phyloP scores from a whole-genome alignment of 2,113 vertebrate genomes.

The Mesocricetus auratus region DNA sequence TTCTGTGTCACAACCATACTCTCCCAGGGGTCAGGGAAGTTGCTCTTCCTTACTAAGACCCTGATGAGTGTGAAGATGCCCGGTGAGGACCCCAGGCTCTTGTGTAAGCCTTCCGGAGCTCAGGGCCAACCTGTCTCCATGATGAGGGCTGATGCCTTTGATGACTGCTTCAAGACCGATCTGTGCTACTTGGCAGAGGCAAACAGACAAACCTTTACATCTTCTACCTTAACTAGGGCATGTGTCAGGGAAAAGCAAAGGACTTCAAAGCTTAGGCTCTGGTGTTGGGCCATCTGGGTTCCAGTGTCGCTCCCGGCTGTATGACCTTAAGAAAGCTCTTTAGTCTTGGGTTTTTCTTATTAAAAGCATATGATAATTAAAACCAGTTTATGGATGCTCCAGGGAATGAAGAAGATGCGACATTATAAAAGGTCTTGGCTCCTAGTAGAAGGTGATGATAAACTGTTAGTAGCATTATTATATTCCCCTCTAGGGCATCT shows the following conservation, averaged over 20 bases:
- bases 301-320: not conserved
- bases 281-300: not conserved
- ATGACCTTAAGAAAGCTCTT: not conserved
- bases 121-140: not conserved
- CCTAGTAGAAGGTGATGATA: not conserved
- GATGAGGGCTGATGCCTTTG: not conserved
- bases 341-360: not conserved
- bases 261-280: not conserved
- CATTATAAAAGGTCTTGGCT: not conserved
- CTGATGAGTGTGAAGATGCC: not conserved
- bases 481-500: not conserved
- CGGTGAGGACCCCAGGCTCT: not conserved
- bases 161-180: not conserved
- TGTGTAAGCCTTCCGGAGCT: not conserved
- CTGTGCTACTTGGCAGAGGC: constrained; percentile 13
- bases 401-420: not conserved
- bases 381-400: not conserved
- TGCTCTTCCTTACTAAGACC: not conserved
- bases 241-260: not conserved
- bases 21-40: not conserved
- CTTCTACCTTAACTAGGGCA: not conserved
- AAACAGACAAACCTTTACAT: not conserved
- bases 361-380: not conserved
- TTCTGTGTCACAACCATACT: not conserved
- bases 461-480: too few species aligned